phyloP scores from a whole-genome alignment of 2,888 invertebrate genomes.

The Tholera decimalis region DNA sequence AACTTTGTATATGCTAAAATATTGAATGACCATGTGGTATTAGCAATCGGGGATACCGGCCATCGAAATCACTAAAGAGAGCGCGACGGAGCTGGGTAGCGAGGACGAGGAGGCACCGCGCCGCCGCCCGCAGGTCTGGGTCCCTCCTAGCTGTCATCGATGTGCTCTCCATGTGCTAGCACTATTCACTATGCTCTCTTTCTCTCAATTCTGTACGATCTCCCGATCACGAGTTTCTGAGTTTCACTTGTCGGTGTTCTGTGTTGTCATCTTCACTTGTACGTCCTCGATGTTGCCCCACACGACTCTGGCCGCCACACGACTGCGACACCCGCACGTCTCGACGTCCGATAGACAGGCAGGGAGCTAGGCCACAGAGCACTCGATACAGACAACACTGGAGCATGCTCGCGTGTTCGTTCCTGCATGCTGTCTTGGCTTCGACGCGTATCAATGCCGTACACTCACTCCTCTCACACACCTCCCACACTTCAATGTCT shows the following conservation, averaged over 20 bases:
- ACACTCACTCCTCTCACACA: conserved; percentile 83
- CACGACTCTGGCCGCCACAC: conserved; percentile 80
- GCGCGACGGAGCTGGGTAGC: conserved; percentile 93
- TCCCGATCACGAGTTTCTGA: conserved; percentile 86
- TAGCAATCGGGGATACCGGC: conserved; percentile 92
- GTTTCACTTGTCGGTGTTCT: conserved; percentile 87
- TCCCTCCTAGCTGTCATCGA: conserved; percentile 89
- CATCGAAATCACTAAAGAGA: conserved; percentile 96
- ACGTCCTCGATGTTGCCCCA: conserved; percentile 84
- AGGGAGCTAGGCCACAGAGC: conserved; percentile 79
- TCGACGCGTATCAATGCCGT: conserved; percentile 78
- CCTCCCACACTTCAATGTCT: conserved; percentile 75
- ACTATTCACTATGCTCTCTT: conserved; percentile 89
- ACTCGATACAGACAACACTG: conserved; percentile 87
- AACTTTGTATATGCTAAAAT: conserved; percentile 81
- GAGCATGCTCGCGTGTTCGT: conserved; percentile 88
- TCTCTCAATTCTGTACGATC: conserved; percentile 84
- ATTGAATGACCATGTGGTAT: conserved; percentile 89
- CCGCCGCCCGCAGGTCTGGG: conserved; percentile 90
- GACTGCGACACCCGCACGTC: conserved; percentile 72
- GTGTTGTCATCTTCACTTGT: conserved; percentile 88
- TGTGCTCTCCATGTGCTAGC: conserved; percentile 90
- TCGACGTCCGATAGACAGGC: conserved; percentile 68
- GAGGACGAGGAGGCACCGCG: conserved; percentile 92
- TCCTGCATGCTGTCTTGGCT: conserved; percentile 91